Evolutionary conservation across 2,113 vertebrate species (phyloP), one percentile per base, ranked within the genome.

Genomic region (Xenus cinereus): DNA sequence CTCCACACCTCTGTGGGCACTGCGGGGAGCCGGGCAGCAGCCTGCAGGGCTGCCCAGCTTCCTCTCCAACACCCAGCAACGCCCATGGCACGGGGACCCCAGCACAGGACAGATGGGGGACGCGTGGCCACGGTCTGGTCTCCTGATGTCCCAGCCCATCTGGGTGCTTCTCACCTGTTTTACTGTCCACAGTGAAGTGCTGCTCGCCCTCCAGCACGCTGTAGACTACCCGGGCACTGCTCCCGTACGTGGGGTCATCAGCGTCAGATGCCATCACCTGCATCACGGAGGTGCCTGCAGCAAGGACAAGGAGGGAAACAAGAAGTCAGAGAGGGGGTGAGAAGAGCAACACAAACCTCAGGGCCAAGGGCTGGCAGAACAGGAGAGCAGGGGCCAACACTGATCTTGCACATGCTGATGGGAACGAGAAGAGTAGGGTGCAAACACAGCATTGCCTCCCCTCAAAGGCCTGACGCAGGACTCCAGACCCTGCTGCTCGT

Each of bases 191-290:
- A 1, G 98, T 98, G 94, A 99, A 99, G 97, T 99, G 99, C 92
- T 95, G 99, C 96, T 99, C 99, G 14, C 98, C 99, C 3, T 99
- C 99, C 97, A 99, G 97, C n/a, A 99, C 98, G 3, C 99, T 99
- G 98, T 99, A 99, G 62, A 99, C 98, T 57, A 99, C 98, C 72
- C 99, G 96, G 64, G 99, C 99, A 43, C 99, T 99, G 98, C 99
- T 99, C 72, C 99, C 99, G 0, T 99, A 99, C 0, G 99, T 99
- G 67, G 99, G 99, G 97, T 99, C 99, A 6, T 99, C 99, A 0
- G 99, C 99, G 43, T 99, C 99, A 2, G 99, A 99, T 5, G 99
- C 99, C 93, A 99, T 99, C 84, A 99, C 99, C 98, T 99, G 99
- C 99, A 99, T 99, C 92, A 99, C 99, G 4, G 99, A 99, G 4